phyloP scores from a whole-genome alignment of 1,140 invertebrate genomes.

The Pseudomyrmex dendroicus region DNA sequence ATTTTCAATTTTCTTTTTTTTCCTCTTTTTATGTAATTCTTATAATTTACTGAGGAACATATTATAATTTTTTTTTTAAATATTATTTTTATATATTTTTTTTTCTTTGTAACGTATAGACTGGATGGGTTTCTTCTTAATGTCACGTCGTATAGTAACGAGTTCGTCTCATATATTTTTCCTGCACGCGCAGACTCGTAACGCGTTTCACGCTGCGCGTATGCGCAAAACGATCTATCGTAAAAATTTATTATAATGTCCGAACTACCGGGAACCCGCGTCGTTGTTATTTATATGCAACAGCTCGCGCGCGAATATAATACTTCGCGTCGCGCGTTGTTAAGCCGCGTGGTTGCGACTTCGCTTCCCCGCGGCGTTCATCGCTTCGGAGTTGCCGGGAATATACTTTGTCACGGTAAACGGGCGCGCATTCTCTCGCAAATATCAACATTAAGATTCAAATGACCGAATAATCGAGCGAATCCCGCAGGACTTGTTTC shows the following conservation, averaged over 20 bases:
- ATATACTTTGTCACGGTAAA: conserved; percentile 48
- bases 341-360: conserved; percentile 17
- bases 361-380: not conserved
- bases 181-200: not conserved
- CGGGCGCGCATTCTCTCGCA: conserved; percentile 44
- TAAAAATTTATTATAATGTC: conserved; percentile 36
- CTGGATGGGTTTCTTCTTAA: not conserved
- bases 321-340: conserved; percentile 14
- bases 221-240: not conserved
- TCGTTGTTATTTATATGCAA: conserved; percentile 49
- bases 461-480: conserved; percentile 51
- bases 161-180: not conserved
- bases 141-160: not conserved
- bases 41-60: not conserved
- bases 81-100: too few relatives aligned
- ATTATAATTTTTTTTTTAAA: too few relatives aligned
- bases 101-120: too few relatives aligned
- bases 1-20: not conserved
- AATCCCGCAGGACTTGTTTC: conserved; percentile 52
- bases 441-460: conserved; percentile 59
- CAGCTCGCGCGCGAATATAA: conserved; percentile 20
- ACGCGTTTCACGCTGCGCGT: not conserved
- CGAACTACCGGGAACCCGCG: not conserved
- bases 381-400: conserved; percentile 5
- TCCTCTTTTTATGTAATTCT: not conserved